These are phyloP conservation scores for Hypsibius dujardini DNA, from an alignment of 1,140 invertebrate species.

Conservation along the genomic window DNA sequence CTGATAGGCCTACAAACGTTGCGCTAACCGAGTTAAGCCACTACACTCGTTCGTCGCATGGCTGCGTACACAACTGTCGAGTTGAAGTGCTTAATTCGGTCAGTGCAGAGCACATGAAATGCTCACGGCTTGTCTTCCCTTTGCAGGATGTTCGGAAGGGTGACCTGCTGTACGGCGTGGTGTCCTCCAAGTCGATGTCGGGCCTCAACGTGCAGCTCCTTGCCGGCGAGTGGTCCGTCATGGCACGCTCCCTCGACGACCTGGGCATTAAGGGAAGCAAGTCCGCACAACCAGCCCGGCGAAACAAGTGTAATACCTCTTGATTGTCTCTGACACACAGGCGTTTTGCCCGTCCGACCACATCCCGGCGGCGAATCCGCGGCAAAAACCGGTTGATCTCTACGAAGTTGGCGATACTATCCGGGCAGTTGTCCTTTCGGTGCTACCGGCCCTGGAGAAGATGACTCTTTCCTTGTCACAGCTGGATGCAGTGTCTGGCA, in stretches of 20 bases:
- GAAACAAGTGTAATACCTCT: neutral
- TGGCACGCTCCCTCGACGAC: neutral
- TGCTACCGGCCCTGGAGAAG: neutral
- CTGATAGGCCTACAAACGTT: no score
- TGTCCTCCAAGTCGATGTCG: neutral
- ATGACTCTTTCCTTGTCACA: neutral
- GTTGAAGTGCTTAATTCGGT: no score
- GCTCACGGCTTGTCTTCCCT: neutral
- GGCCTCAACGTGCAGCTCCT: neutral
- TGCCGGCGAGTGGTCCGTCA: neutral
- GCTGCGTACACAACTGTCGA: no score
- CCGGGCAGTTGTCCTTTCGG: neutral
- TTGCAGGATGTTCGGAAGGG: conserved; percentile 14
- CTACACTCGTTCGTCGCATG: no score
- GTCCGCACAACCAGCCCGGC: neutral
- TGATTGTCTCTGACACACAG: neutral
- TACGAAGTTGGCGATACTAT: neutral
- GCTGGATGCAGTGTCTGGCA: no score
- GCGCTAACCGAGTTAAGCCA: no score
- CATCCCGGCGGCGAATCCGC: neutral
- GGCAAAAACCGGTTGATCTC: neutral
- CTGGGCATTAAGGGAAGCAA: conserved; percentile 11
- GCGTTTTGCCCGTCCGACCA: conserved; percentile 1
- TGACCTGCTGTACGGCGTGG: neutral
- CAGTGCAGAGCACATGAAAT: no score